Base-by-base conservation (phyloP, 2,888 invertebrate genomes). In the Tetragnatha montana region DNA sequence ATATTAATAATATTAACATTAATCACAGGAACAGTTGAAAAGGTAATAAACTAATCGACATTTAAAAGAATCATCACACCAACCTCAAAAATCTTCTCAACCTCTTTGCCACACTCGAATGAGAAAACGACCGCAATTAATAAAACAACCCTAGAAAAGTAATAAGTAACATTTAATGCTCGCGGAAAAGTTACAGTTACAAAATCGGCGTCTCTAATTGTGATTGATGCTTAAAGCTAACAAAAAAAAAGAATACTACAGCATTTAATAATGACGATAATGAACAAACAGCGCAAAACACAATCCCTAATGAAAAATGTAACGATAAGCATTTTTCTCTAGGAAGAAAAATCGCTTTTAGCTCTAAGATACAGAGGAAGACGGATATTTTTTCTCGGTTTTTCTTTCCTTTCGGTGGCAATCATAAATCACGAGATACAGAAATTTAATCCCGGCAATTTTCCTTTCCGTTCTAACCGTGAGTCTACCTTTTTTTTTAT, bases 231-330 rank as follows among this genome's bases (percentile, higher is more conserved):
- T 79, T n/a, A 47, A 73, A 73, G 21, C 21, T 49, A 22, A 19
- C 70, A 19, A 8, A n/a, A 49, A 78, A 21, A 74, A 87, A 87
- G 74, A 68, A 79, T 14, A 69, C 79, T 60, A 83, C 51, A 83
- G 21, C 79, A 80, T 83, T 88, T 88, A 88, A 88, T 88, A 88
- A 83, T 21, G 60, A 71, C 76, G 83, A 88, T 88, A 88, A 88
- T 88, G 88, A 88, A 88, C 88, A 88, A 79, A 88, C 83, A 73
- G 17, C 79, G 80, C 75, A 75, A 73, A 87, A 87, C 87, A 87
- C 70, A 81, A 75, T 60, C 79, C 35, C 74, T 83, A 88, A 82
- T 83, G 83, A 88, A 88, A 79, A 83, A 74, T 79, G 60, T 49
- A 79, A 73, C 83, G 83, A 79, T 79, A 83, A 88, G 82, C 74